Evolutionary conservation across 2,888 invertebrate genomes (phyloP), one percentile per base, ranked within the genome.

Genomic region (Fissipunctia ypsillon): DNA sequence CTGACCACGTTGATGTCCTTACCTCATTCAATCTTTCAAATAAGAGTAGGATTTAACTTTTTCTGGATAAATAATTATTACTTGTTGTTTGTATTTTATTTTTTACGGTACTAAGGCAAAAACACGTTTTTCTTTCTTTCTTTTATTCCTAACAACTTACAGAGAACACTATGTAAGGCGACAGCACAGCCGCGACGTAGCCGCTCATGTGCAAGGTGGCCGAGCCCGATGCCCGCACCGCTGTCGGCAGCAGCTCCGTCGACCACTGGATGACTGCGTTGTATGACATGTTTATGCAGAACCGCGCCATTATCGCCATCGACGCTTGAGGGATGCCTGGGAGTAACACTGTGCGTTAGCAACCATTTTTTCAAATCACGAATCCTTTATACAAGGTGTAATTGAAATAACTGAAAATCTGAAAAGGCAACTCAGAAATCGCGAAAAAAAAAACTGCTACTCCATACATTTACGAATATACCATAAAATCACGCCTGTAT

Each of bases 211-310:
- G 96, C n/a, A 96, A 87, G 6, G 95, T 87, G 35, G 95, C 93
- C 25, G 94, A 93, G 71, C 95, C 96, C 2, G 95, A 93, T 0
- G 95, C 95, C 2, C 96, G 88, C 76, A 94, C 95, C 0, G 92
- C 91, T 0, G 96, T 96, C 4, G 96, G 96, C 85, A 96, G 87
- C 87, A 96, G 87, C 90, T 96, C 96, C 0, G 96, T 93, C 31
- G 91, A 91, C 96, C 95, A 96, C 90, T 96, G 96, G 76, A 96
- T 94, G 60, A 91, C 92, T 4, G 95, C 91, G 89, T 94, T 95
- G 91, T 94, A 96, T 66, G 95, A 88, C 96, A 96, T 96, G 91
- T 96, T 96, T 87, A 95, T 93, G 88, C 90, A 92, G 89, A 96
- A 96, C 52, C 96, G 92, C 19, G 96, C 93, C 89, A 94, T 91